Evolutionary conservation across 2,888 invertebrate species (phyloP).

Genomic region (Caenorhabditis doughertyi): DNA sequence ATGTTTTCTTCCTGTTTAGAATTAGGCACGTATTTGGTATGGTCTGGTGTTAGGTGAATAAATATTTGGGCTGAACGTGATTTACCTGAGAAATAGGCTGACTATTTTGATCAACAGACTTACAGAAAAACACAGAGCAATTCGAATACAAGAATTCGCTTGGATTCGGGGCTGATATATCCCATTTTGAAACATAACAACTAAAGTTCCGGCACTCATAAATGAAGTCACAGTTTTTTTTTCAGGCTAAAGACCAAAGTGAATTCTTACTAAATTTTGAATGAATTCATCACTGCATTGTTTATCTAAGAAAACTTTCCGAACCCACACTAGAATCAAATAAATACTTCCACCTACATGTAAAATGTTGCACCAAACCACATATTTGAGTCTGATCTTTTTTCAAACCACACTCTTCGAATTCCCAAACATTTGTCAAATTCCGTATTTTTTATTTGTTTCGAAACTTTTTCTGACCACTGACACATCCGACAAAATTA

Average conservation of each 20-base stretch:
- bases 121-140: too few species aligned
- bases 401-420: slow-evolving; percentile 13
- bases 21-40: slow-evolving; percentile 22
- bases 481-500: not conserved
- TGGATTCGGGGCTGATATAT: too few species aligned
- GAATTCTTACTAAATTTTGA: too few species aligned
- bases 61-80: slow-evolving; percentile 30
- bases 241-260: too few species aligned
- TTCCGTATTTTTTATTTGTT: slow-evolving; percentile 4
- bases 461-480: slow-evolving; percentile 11
- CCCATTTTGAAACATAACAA: too few species aligned
- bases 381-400: slow-evolving; percentile 23
- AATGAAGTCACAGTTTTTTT: too few species aligned
- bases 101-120: not conserved
- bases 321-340: not conserved
- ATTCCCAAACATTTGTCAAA: slow-evolving; percentile 9
- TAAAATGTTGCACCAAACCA: slow-evolving; percentile 1
- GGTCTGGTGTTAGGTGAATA: slow-evolving; percentile 42
- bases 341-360: not conserved
- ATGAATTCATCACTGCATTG: not conserved
- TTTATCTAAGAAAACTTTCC: not conserved
- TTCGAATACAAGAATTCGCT: too few species aligned
- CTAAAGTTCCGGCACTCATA: too few species aligned
- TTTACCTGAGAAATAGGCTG: not conserved
- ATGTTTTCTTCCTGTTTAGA: slow-evolving; percentile 20